Percentiles rank a stretch among this genome's conserved stretches.
phyloP scores from a whole-genome alignment of 2,113 vertebrate species.

The Cyanoderma ruficeps region DNA sequence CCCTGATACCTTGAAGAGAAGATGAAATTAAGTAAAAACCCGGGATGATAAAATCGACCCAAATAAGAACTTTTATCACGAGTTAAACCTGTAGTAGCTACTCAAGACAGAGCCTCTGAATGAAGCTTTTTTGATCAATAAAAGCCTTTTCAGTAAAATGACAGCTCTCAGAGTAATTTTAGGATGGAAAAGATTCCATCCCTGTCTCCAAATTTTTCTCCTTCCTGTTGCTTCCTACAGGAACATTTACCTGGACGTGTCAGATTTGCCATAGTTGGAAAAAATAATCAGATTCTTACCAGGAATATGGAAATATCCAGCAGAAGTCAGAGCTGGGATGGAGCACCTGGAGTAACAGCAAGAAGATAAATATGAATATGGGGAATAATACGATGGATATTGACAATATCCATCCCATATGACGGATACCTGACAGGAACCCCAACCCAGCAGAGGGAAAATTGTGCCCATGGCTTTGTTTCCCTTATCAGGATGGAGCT shows the following conservation, averaged over 20 bases:
- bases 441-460: neutral
- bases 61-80: neutral
- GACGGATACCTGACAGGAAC: neutral
- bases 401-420: neutral
- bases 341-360: neutral
- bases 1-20: neutral
- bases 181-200: neutral
- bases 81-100: neutral
- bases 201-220: neutral
- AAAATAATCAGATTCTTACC: neutral
- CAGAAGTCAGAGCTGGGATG: neutral
- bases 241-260: neutral
- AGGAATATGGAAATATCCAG: neutral
- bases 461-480: neutral
- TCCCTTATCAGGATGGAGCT: neutral
- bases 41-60: neutral
- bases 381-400: neutral
- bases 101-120: neutral
- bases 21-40: neutral
- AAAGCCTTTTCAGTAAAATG: neutral
- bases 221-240: neutral
- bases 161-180: neutral
- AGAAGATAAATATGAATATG: neutral
- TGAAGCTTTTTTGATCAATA: neutral
- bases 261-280: neutral